Evolutionary conservation across 53 echinoderm and acorn worm species (phyloP).

Genomic region (Luidia sarsii): DNA sequence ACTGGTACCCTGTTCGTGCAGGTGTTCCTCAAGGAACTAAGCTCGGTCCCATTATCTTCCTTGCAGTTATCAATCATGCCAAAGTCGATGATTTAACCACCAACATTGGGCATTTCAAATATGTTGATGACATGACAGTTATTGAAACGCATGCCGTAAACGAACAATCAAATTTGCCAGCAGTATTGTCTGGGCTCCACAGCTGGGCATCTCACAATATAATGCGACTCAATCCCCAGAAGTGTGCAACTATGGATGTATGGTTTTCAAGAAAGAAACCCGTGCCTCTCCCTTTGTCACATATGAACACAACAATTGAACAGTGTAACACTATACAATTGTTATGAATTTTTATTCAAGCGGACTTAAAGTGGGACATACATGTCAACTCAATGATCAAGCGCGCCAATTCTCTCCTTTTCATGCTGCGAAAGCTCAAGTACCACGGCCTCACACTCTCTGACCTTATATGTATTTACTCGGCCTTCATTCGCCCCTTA

Average conservation of each 20-base stretch:
- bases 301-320: background rate
- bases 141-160: constrained; percentile 17
- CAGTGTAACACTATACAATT: background rate
- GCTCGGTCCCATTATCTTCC: constrained; percentile 17
- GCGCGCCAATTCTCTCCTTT: constrained; percentile 15
- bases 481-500: constrained; percentile 26
- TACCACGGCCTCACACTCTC: background rate
- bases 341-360: constrained; percentile 30
- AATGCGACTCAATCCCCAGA: constrained; percentile 7
- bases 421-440: constrained; percentile 39
- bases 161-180: background rate
- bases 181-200: constrained; percentile 16
- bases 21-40: constrained; percentile 21
- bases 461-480: constrained; percentile 18
- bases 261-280: constrained; percentile 28
- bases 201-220: background rate
- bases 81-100: background rate
- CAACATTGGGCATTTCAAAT: constrained; percentile 9
- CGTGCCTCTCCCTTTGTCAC: background rate
- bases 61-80: constrained; percentile 5
- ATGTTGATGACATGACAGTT: constrained; percentile 22
- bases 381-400: constrained; percentile 33
- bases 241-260: background rate
- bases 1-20: constrained; percentile 12
- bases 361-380: constrained; percentile 30